Evolutionary conservation across 2,113 vertebrate species (phyloP), one percentile per base, ranked within the genome.

Genomic region (Callithrix jacchus): DNA sequence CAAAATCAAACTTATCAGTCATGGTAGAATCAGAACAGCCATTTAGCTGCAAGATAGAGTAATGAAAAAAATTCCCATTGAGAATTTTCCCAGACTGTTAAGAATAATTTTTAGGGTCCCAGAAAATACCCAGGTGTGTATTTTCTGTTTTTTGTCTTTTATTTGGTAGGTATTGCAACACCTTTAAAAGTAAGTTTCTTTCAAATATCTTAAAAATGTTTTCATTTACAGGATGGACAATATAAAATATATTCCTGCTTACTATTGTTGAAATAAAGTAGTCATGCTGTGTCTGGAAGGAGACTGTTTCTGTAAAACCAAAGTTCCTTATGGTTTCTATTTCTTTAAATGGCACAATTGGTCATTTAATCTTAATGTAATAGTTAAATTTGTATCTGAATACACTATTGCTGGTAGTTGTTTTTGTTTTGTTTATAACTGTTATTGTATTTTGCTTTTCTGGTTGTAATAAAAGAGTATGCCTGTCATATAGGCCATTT

Each of bases 251-350:
- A 95, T 97, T 96, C 52, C 84, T 0, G 49, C 56, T 23, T 83
- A 32, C 91, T 74, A 37, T n/a, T 77, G 40, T 95, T 87, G 1
- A 8, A 52, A 76, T 92, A 96, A 96, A 64, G 8, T 68, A 83
- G 49, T 84, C 87, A 40, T 85, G 12, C 40, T 77, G 68, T 97
- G 77, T 91, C 95, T 97, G 52, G 90, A 96, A 76, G 71, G 20
- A 96, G 89, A 84, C 77, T 66, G 32, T 95, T 93, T 88, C 70
- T 95, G 61, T 89, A 97, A 98, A 97, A 98, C 87, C 96, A 91
- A 98, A 91, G 74, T 81, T 86, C 18, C 6, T n/a, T 79, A 12
- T 89, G 35, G 58, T 32, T 96, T 93, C 20, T 61, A 27, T 74
- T 11, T 83, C 8, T 37, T 88, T 83, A 76, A 83, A 77, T 61